Conservation (phyloP, 2,888 invertebrate genomes). For the Netelia melanura region DNA sequence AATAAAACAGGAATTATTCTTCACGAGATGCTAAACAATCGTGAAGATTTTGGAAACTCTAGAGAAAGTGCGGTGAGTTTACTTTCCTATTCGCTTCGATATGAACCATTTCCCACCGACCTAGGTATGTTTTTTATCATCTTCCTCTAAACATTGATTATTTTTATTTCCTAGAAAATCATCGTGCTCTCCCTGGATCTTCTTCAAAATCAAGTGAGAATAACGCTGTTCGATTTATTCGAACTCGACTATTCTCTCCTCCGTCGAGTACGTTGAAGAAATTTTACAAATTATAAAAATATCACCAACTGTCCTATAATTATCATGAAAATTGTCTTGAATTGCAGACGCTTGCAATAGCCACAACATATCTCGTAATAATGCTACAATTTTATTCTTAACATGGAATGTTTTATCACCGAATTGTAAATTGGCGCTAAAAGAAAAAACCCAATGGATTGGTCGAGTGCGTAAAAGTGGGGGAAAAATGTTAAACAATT, state of each 20-base stretch:
- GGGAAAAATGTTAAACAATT: too few relatives aligned
- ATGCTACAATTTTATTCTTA: conserved; percentile 46
- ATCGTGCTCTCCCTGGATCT: conserved; percentile 14
- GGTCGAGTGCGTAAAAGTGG: too few relatives aligned
- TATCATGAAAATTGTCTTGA: not conserved
- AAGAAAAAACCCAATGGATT: conserved; percentile 1
- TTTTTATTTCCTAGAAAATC: conserved; percentile 9
- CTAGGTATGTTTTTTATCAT: not conserved
- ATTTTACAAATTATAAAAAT: not conserved
- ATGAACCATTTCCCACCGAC: not conserved
- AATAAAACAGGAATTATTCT: conserved; percentile 52
- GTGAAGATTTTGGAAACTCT: not conserved
- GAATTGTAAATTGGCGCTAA: too few relatives aligned
- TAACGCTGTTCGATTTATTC: conserved; percentile 14
- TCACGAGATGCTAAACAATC: conserved; percentile 14
- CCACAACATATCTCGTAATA: conserved; percentile 24
- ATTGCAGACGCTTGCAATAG: conserved; percentile 8
- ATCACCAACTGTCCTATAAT: not conserved
- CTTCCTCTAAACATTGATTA: not conserved
- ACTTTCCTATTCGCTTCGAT: not conserved
- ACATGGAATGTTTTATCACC: not conserved
- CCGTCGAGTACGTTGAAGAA: not conserved
- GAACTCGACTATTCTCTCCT: conserved; percentile 29
- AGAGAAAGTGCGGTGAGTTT: conserved; percentile 8
- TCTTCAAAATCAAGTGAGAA: conserved; percentile 19